A percentile compares a stretch with the other conserved stretches of the same genome.
phyloP scores from a whole-genome alignment of 2,888 invertebrate species.

The Platycheirus rosarum region DNA sequence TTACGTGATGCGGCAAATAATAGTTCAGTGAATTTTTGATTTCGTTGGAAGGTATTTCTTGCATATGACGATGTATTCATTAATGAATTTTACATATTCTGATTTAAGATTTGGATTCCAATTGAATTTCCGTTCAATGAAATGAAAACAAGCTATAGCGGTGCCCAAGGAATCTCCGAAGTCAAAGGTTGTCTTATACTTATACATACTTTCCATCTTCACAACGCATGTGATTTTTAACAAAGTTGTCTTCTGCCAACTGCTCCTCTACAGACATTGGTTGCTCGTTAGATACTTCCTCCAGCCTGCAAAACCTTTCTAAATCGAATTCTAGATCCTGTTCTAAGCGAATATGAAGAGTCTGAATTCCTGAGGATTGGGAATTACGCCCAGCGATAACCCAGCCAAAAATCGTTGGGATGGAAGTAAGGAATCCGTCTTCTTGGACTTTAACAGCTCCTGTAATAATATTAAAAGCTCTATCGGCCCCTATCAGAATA shows the following conservation, averaged over 20 bases:
- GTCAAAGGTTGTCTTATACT: conserved; percentile 7
- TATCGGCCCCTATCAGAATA: too few relatives aligned
- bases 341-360: conserved; percentile 8
- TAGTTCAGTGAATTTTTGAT: conserved; percentile 25
- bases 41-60: conserved; percentile 27
- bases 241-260: conserved; percentile 21
- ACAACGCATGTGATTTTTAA: conserved; percentile 5
- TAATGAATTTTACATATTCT: too few relatives aligned
- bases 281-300: conserved; percentile 10
- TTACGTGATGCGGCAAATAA: too few relatives aligned
- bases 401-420: conserved; percentile 21
- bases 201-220: conserved; percentile 25
- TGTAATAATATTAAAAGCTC: too few relatives aligned
- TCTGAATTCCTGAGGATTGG: background rate
- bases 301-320: conserved; percentile 20
- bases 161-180: conserved; percentile 23
- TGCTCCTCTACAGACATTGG: conserved; percentile 16
- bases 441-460: too few relatives aligned
- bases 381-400: conserved; percentile 10
- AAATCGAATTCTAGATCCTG: conserved; percentile 15
- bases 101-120: too few relatives aligned
- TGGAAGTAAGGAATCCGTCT: background rate
- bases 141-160: conserved; percentile 12
- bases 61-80: conserved; percentile 57
- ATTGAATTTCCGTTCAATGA: conserved; percentile 17